Evolutionary conservation across 1,140 invertebrate genomes (phyloP), one percentile per base, ranked within the genome.

Genomic region (Leptoteleia sp.): DNA sequence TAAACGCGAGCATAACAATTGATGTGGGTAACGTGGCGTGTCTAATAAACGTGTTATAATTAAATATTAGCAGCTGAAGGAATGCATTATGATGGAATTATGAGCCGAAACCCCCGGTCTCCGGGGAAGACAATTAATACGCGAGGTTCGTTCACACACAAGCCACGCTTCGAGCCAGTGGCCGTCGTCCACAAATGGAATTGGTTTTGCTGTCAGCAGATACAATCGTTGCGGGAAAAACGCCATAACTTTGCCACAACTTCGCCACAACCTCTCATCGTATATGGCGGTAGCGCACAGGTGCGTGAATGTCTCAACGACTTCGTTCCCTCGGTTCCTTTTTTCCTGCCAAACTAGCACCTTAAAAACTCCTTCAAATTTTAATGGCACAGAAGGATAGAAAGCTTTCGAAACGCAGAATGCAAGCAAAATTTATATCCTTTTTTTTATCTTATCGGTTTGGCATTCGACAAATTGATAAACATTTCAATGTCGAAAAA

Each of bases 251-350:
- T 55, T 67, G 79, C 27, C 54, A 40, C 37, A 31, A 17, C 37
- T 29, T 6, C 25, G 55, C 72, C 80, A 84, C 85, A 22, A 22
- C 19, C 5, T 22, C 19, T 2, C 19, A 2, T 3, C 19, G 79
- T 85, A 86, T 87, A 87, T 85, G 87, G 87, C 82, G 85, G 82
- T 82, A 83, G 84, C 82, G 87, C 84, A 84, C 87, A 88, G 87
- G 85, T 88, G 87, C 87, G 45, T 48, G 62, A 55, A 43, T 67
- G 35, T 31, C 55, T 57, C 77, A 72, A 72, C 78, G 55, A 72
- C 76, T 76, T 3, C 19, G 59, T 76, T 77, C 71, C 67, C 71
- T n/a, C n/a, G n/a, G n/a, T n/a, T n/a, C n/a, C n/a, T n/a, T n/a
- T n/a, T n/a, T n/a, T n/a, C n/a, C n/a, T n/a, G n/a, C n/a, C n/a